Conservation (phyloP, 2,113 vertebrate species). For the Mus pahari region DNA sequence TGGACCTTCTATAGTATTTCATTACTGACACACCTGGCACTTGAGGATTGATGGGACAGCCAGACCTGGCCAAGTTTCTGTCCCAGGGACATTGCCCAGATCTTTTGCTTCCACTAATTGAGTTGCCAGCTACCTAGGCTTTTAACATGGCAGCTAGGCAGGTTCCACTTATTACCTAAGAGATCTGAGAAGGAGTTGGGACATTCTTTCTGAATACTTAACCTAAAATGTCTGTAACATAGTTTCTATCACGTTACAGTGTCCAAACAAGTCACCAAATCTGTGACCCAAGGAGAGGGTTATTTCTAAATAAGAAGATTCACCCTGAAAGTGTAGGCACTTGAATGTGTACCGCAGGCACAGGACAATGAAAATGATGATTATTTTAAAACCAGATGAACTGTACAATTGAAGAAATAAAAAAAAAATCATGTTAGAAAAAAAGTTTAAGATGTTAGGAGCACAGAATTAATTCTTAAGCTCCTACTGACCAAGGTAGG, state of each 20-base stretch:
- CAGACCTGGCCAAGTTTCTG: rapidly evolving
- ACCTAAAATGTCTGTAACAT: background rate
- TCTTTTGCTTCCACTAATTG: background rate
- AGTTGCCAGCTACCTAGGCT: too few species aligned
- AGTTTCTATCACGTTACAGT: background rate
- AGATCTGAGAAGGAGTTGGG: background rate
- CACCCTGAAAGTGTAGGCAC: background rate
- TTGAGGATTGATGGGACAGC: background rate
- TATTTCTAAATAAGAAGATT: background rate
- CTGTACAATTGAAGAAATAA: background rate
- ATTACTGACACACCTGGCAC: background rate
- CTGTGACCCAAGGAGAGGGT: background rate
- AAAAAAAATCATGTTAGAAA: background rate
- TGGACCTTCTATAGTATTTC: background rate
- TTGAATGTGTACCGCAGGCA: background rate
- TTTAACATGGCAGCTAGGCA: background rate
- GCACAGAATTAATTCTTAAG: background rate
- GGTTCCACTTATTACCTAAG: background rate
- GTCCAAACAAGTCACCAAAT: background rate
- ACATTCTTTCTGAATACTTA: background rate
- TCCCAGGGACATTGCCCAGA: background rate
- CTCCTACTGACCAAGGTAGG: background rate
- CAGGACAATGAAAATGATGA: background rate
- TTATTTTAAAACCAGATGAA: constrained; percentile 22
- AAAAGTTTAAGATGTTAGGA: background rate